A percentile compares a stretch with the other conserved stretches of the same genome.
Evolutionary conservation across 1,140 invertebrate species (phyloP).

Genomic region (Anastrepha ludens): DNA sequence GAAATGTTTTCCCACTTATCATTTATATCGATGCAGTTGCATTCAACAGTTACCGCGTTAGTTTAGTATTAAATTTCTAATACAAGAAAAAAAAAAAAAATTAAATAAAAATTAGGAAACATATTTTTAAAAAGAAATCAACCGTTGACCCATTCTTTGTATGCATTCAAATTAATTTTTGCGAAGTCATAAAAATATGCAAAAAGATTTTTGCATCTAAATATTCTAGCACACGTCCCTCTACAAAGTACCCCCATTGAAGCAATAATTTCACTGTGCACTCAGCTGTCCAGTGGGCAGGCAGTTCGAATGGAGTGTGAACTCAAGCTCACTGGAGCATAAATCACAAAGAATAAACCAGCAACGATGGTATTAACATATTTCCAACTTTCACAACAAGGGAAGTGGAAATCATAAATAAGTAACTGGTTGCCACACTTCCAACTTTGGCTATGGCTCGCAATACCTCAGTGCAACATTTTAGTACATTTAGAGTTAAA

Average conservation of each 20-base stretch:
- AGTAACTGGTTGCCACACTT: neutral
- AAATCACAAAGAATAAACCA: neutral
- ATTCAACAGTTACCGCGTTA: no score
- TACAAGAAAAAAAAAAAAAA: neutral
- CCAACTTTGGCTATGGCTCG: neutral
- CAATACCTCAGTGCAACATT: neutral
- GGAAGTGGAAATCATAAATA: neutral
- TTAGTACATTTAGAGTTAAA: neutral
- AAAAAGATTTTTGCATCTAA: no score
- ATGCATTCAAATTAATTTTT: no score
- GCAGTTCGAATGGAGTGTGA: neutral
- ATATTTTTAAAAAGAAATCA: no score
- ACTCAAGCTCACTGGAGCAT: conserved; percentile 9
- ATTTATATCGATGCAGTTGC: no score
- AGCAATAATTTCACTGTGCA: neutral
- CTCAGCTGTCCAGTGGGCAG: neutral
- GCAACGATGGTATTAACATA: neutral
- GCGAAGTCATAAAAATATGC: no score
- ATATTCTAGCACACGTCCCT: no score
- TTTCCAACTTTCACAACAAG: neutral
- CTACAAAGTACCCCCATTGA: no score
- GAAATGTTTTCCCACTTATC: no score
- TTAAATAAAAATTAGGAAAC: no score
- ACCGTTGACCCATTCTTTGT: no score
- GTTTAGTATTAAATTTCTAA: no score